Percentiles rank a stretch among this genome's conserved stretches.
Evolutionary conservation across 2,888 invertebrate species (phyloP).

Genomic region (Eristalinus aeneus): DNA sequence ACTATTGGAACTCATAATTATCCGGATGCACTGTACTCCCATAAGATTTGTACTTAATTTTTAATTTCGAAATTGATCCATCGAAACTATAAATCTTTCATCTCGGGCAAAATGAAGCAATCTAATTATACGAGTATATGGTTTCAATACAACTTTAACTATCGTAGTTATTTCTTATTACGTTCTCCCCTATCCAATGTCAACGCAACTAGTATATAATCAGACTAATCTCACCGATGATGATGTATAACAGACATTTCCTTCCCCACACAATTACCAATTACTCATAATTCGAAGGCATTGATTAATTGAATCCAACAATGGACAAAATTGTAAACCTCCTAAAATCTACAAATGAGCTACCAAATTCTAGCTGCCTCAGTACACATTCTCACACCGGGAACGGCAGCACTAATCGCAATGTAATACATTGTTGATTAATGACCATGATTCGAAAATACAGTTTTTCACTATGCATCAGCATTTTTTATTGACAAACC

Average conservation of each 20-base stretch:
- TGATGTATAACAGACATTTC: background rate
- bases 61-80: too few relatives aligned
- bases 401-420: background rate
- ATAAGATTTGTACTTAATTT: too few relatives aligned
- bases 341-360: conserved; percentile 15
- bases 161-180: too few relatives aligned
- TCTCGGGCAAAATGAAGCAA: too few relatives aligned
- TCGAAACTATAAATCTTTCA: too few relatives aligned
- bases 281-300: background rate
- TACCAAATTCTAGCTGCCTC: conserved; percentile 1
- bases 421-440: conserved; percentile 24
- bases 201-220: too few relatives aligned
- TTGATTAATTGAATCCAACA: conserved; percentile 30
- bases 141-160: too few relatives aligned
- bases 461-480: conserved; percentile 4
- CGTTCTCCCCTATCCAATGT: too few relatives aligned
- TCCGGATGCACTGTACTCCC: too few relatives aligned
- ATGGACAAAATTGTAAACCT: background rate
- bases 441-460: conserved; percentile 27
- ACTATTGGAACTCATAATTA: too few relatives aligned
- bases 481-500: conserved; percentile 25
- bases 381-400: background rate
- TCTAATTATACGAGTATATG: too few relatives aligned
- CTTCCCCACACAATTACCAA: background rate
- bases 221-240: background rate